Evolutionary conservation across 2,797 vertebrate genomes (phyloP).

Genomic region (Channallabes apus): DNA sequence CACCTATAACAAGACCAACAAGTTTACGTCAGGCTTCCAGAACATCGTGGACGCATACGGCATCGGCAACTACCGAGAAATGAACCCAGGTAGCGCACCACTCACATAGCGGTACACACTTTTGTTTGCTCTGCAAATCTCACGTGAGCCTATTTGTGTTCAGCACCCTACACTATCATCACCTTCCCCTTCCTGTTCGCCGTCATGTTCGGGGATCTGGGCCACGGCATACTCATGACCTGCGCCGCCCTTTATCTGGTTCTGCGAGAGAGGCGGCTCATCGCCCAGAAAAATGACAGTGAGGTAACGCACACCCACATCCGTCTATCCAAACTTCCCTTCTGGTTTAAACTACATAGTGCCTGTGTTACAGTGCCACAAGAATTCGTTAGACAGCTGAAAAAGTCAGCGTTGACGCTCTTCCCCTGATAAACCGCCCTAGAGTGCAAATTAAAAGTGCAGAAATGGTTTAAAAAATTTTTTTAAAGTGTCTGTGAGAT

Average conservation of each 20-base stretch:
- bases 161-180: slow-evolving; percentile 97
- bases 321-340: background rate
- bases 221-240: slow-evolving; percentile 92
- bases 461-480: no score
- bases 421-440: background rate
- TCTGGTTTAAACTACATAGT: background rate
- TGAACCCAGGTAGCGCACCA: slow-evolving; percentile 88
- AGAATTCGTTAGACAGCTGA: background rate
- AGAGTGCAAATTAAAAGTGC: background rate
- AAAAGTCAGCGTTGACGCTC: background rate
- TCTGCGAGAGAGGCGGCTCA: slow-evolving; percentile 88
- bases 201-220: slow-evolving; percentile 98
- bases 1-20: slow-evolving; percentile 97
- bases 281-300: slow-evolving; percentile 92
- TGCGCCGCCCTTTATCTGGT: slow-evolving; percentile 93
- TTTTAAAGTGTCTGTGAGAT: no score
- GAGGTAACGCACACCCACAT: slow-evolving; percentile 77
- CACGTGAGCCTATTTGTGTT: slow-evolving; percentile 46
- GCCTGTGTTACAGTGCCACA: background rate
- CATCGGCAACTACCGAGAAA: slow-evolving; percentile 93
- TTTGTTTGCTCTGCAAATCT: background rate
- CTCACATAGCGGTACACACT: background rate
- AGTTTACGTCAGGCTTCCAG: slow-evolving; percentile 96
- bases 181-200: slow-evolving; percentile 98
- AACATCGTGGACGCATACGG: slow-evolving; percentile 97